phyloP scores from a whole-genome alignment of 2,888 invertebrate genomes.

The Coleophora deauratella region DNA sequence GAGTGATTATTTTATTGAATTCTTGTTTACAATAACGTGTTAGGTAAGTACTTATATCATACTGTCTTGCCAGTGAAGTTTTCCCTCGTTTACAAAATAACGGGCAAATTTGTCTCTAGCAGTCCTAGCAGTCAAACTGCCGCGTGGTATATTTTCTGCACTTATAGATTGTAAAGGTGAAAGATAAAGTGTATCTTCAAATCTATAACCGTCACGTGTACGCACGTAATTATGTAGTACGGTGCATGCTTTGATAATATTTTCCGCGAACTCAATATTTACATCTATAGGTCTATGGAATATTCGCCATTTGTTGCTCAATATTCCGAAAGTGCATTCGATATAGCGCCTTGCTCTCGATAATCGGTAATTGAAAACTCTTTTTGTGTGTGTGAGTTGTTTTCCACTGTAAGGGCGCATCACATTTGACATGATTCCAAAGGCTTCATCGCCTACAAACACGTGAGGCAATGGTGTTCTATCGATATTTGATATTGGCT shows the following conservation, averaged over 20 bases:
- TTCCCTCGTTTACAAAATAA: conserved; percentile 1
- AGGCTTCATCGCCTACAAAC: conserved; percentile 6
- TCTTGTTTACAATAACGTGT: too few species aligned
- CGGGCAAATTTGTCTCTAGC: neutral
- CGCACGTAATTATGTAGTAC: neutral
- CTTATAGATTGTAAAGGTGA: conserved; percentile 2
- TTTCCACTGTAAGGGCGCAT: conserved; percentile 6
- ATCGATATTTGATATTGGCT: conserved; percentile 4
- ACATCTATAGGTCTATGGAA: neutral
- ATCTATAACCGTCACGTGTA: neutral
- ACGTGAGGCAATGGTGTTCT: conserved; percentile 9
- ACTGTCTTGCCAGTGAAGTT: neutral
- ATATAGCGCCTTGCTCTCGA: conserved; percentile 4
- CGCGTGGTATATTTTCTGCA: neutral
- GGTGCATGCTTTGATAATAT: neutral
- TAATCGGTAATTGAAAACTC: conserved; percentile 5
- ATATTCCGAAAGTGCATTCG: neutral
- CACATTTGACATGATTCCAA: conserved; percentile 4
- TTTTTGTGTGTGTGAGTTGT: conserved; percentile 5
- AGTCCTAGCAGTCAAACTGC: neutral
- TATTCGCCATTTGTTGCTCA: conserved; percentile 3
- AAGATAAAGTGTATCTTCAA: conserved; percentile 1
- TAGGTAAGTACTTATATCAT: neutral
- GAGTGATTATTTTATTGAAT: neutral
- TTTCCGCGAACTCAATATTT: neutral